Base-by-base conservation (phyloP, 2,888 invertebrate species). In the Dicyrtomina minuta region DNA sequence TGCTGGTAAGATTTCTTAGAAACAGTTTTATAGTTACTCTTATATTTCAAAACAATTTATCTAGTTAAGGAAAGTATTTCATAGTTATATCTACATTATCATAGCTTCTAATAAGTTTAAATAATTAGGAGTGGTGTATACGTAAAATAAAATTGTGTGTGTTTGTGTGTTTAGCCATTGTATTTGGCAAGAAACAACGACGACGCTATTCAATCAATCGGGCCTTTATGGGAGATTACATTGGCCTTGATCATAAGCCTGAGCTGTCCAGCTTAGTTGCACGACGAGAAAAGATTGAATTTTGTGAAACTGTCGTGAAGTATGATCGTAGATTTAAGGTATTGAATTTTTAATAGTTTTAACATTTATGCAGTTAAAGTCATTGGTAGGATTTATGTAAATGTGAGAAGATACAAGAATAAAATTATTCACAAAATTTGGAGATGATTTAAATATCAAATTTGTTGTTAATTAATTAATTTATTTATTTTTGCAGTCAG, bases 141-240 rank as follows among this genome's bases (percentile, higher is more conserved):
- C n/a, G n/a, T n/a, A n/a, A n/a, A n/a, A n/a, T n/a, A n/a, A n/a
- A 17, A n/a, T 44, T 12, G 27, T 44, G 12, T 22, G 49, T 46
- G 26, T 22, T 67, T 59, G 15, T 66, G 17, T 44, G 8, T 66
- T 73, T 71, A 80, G 80, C 78, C 46, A 78, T 84, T 70, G 79
- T 84, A n/a, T 83, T 80, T 77, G 82, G 82, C 2, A 86, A 86
- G 79, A 89, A 89, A 79, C 87, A 89, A 79, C 82, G 89, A 10
- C 82, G 88, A 72, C 80, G 84, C 8, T 84, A 83, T 79, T 88
- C 88, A 72, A 78, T 89, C 24, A 88, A 88, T 80, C 82, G 89
- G 70, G 86, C 87, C 80, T 89, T 88, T 81, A 85, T 86, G 49
- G 88, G 88, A 6, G 89, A 89, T 80, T 89, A 89, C 80, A 87